A percentile compares a stretch with the other conserved stretches of the same genome.
These are phyloP conservation scores for Drosophila kepulauana DNA, from an alignment of 1,140 invertebrate genomes.

Conservation along the genomic window DNA sequence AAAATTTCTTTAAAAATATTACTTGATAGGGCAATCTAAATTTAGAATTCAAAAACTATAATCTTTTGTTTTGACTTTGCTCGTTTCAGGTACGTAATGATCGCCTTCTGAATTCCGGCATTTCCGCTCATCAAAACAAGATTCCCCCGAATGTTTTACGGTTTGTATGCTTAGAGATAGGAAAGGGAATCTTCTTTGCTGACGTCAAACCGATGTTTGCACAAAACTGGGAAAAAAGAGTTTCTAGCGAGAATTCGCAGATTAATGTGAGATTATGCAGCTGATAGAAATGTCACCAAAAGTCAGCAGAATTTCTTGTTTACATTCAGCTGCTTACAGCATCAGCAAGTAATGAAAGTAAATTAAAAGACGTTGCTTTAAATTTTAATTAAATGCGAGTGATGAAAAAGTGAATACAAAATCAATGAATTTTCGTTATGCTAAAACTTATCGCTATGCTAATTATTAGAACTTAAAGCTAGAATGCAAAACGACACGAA, in stretches of 20 bases:
- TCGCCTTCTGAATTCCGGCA: background rate
- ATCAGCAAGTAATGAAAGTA: background rate
- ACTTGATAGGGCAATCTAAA: background rate
- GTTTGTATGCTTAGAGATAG: conserved; percentile 3
- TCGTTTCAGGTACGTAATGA: conserved; percentile 31
- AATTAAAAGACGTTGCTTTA: too few relatives aligned
- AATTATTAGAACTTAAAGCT: conserved; percentile 32
- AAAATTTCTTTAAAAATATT: too few relatives aligned
- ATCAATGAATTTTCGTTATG: background rate
- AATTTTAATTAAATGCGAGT: too few relatives aligned
- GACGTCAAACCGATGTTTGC: conserved; percentile 21
- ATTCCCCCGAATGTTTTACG: conserved; percentile 1
- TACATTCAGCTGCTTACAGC: background rate
- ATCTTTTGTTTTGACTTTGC: background rate
- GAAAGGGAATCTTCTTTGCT: background rate
- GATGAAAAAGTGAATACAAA: background rate
- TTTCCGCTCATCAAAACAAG: conserved; percentile 14
- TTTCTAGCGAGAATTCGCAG: background rate
- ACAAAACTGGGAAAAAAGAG: background rate
- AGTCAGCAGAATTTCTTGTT: background rate
- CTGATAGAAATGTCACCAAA: background rate
- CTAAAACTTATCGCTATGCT: too few relatives aligned
- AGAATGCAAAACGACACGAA: conserved; percentile 18
- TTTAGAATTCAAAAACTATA: background rate
- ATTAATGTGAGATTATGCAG: conserved; percentile 13